Evolutionary conservation across 2,113 vertebrate species (phyloP).

Genomic region (Grus americana): DNA sequence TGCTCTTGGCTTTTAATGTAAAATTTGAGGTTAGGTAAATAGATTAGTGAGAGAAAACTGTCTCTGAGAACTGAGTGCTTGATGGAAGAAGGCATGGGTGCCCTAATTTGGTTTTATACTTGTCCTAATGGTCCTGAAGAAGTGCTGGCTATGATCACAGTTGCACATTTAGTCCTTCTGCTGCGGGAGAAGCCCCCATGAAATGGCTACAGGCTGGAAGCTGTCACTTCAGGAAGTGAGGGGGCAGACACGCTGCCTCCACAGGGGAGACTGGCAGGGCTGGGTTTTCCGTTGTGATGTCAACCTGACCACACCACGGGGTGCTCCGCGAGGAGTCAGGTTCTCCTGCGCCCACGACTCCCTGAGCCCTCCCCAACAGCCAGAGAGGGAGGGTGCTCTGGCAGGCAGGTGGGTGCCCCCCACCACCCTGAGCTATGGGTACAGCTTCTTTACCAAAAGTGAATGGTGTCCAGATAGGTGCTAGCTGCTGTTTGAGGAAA

Average conservation of each 20-base stretch:
- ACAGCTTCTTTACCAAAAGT: background rate
- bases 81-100: background rate
- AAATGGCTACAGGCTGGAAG: background rate
- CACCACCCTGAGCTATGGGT: fast-evolving
- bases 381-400: background rate
- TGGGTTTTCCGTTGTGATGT: background rate
- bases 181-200: background rate
- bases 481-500: background rate
- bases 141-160: background rate
- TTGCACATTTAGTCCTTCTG: background rate
- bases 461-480: background rate
- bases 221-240: background rate
- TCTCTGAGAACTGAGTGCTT: background rate
- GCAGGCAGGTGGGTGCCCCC: too few relatives aligned
- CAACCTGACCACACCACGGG: fast-evolving
- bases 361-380: background rate
- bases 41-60: background rate
- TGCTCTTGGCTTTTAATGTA: background rate
- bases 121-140: background rate
- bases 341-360: background rate
- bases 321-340: background rate
- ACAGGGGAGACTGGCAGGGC: background rate
- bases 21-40: slow-evolving; percentile 13
- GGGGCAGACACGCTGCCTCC: background rate
- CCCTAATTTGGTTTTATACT: background rate